phyloP scores from a whole-genome alignment of 1,140 invertebrate species.

The Dolichoris vasculosae region DNA sequence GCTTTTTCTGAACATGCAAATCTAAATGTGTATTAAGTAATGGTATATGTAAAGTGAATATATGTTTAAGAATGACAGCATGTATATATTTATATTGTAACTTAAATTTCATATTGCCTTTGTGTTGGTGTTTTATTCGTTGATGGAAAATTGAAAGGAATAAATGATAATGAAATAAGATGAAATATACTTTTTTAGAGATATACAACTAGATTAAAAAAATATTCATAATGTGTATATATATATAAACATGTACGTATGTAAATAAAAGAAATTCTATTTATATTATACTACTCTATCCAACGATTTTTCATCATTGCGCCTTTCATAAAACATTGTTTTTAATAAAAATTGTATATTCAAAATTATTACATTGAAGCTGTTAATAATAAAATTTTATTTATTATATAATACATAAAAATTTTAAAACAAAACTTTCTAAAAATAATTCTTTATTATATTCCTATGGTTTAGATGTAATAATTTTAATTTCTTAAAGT shows the following conservation, averaged over 20 bases:
- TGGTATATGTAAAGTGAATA: slow-evolving; percentile 50
- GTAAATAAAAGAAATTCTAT: slow-evolving; percentile 10
- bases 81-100: slow-evolving; percentile 51
- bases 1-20: slow-evolving; percentile 51
- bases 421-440: too few species aligned
- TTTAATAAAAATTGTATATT: too few species aligned
- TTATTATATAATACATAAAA: neutral
- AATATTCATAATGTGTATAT: neutral
- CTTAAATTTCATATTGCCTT: slow-evolving; percentile 38
- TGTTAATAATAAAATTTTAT: neutral
- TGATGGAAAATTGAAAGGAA: slow-evolving; percentile 16
- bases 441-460: too few species aligned
- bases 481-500: too few species aligned
- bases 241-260: neutral
- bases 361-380: too few species aligned
- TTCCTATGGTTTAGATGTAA: neutral
- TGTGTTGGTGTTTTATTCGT: slow-evolving; percentile 49
- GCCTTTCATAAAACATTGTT: slow-evolving; percentile 27
- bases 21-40: slow-evolving; percentile 50
- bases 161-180: slow-evolving; percentile 41
- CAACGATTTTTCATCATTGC: slow-evolving; percentile 52
- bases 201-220: slow-evolving; percentile 14
- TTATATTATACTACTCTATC: slow-evolving; percentile 33
- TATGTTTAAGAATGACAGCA: slow-evolving; percentile 50
- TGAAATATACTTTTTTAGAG: slow-evolving; percentile 17